Conservation (phyloP, 2,797 vertebrate species). For the Centroberyx gerrardi region DNA sequence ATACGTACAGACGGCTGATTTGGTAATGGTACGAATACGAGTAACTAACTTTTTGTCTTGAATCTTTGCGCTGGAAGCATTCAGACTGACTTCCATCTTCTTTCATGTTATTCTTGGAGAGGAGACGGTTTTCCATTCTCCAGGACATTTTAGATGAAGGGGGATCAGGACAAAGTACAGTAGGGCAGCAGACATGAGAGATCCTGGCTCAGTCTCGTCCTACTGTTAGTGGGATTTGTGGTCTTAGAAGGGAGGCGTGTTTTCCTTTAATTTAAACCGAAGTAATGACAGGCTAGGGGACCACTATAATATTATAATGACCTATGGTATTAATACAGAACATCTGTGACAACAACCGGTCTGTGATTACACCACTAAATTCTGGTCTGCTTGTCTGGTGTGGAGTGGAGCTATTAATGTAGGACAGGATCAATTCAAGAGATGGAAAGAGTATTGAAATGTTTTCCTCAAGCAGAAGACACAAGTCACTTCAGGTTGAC, state of each 20-base stretch:
- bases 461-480: not conserved
- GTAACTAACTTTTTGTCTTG: not conserved
- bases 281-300: constrained; percentile 32
- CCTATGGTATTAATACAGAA: constrained; percentile 5
- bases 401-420: constrained; percentile 2
- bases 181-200: not conserved
- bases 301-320: constrained; percentile 28
- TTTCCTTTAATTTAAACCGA: constrained; percentile 22
- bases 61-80: not conserved
- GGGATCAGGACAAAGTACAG: constrained; percentile 27
- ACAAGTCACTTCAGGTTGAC: not conserved
- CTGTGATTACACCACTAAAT: not conserved
- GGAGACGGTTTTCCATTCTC: constrained; percentile 8
- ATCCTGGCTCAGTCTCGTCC: not conserved
- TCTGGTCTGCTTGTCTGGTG: not conserved
- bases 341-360: constrained; percentile 12
- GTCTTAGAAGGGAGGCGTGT: not conserved
- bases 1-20: not conserved
- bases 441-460: not conserved
- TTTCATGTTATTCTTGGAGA: not conserved
- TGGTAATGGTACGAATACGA: not conserved
- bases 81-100: not conserved
- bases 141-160: not conserved
- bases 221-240: constrained; percentile 24
- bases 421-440: not conserved